Evolutionary conservation across 2,888 invertebrate genomes (phyloP).

Genomic region (Heteromurus nitidus): DNA sequence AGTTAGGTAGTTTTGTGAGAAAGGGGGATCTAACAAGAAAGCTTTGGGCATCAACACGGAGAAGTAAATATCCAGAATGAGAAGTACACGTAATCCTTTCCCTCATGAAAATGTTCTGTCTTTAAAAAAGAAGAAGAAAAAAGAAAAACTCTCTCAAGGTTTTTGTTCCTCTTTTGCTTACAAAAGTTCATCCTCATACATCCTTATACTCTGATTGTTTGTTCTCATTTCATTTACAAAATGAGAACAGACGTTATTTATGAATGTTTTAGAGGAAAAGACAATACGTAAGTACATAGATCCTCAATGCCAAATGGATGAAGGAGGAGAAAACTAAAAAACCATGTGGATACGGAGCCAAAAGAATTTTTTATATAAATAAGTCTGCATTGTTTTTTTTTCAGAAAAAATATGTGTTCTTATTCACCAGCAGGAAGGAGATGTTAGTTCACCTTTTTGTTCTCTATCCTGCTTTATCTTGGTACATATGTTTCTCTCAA

Average conservation of each 20-base stretch:
- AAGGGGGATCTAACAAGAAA: slow-evolving; percentile 25
- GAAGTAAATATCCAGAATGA: not conserved
- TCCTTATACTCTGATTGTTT: slow-evolving; percentile 32
- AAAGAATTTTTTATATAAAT: not conserved
- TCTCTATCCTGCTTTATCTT: not conserved
- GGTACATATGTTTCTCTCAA: not conserved
- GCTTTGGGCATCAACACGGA: slow-evolving; percentile 1
- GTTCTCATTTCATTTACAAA: slow-evolving; percentile 38
- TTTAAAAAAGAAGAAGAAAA: not conserved
- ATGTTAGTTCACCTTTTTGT: not conserved
- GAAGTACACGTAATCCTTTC: slow-evolving; percentile 14
- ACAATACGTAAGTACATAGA: no score
- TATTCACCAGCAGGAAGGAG: not conserved
- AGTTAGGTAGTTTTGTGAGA: slow-evolving; percentile 11
- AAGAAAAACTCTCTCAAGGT: slow-evolving; percentile 13
- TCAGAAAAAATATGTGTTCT: not conserved
- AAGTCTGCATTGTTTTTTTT: not conserved
- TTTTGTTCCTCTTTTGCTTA: slow-evolving; percentile 7
- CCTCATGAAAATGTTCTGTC: slow-evolving; percentile 10
- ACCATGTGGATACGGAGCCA: not conserved
- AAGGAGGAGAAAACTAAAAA: not conserved
- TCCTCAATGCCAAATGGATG: no score
- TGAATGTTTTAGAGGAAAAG: slow-evolving; percentile 32
- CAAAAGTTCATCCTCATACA: no score
- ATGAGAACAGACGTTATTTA: slow-evolving; percentile 54